Conservation (phyloP, 2,113 vertebrate species). For the Ardeotis arabs region DNA sequence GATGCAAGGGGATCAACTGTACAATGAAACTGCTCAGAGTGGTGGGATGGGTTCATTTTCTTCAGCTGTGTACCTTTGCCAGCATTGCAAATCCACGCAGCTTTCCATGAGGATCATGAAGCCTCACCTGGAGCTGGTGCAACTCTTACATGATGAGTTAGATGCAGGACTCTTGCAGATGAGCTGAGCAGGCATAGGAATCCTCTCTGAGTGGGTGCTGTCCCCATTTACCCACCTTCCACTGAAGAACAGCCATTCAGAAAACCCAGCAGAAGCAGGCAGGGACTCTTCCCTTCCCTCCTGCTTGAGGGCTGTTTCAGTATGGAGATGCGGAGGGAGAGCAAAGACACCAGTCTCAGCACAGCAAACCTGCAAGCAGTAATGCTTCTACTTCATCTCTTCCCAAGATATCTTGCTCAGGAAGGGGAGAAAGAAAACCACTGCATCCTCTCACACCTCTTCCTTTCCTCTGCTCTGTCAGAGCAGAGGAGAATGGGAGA, state of each 20-base stretch:
- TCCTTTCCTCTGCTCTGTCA: neutral
- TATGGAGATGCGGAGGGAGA: neutral
- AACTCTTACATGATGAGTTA: neutral
- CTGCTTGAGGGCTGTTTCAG: neutral
- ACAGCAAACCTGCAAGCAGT: neutral
- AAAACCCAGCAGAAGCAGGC: neutral
- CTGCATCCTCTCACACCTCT: neutral
- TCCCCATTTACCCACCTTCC: neutral
- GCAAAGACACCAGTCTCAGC: neutral
- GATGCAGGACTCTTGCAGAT: neutral
- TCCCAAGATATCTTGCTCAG: neutral
- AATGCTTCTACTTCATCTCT: neutral
- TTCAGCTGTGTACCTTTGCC: neutral
- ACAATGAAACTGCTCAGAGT: fast-evolving
- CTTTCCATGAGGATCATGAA: fast-evolving
- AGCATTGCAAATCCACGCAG: neutral
- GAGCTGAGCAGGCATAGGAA: neutral
- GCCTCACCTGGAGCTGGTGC: neutral
- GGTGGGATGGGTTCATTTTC: neutral
- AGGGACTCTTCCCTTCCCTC: neutral
- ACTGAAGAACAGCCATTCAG: neutral
- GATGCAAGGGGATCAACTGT: neutral
- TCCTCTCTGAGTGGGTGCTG: neutral
- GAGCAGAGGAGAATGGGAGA: neutral
- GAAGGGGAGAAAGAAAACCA: neutral